Evolutionary conservation across 2,797 vertebrate species (phyloP).

Genomic region (Smutsia temminckii): DNA sequence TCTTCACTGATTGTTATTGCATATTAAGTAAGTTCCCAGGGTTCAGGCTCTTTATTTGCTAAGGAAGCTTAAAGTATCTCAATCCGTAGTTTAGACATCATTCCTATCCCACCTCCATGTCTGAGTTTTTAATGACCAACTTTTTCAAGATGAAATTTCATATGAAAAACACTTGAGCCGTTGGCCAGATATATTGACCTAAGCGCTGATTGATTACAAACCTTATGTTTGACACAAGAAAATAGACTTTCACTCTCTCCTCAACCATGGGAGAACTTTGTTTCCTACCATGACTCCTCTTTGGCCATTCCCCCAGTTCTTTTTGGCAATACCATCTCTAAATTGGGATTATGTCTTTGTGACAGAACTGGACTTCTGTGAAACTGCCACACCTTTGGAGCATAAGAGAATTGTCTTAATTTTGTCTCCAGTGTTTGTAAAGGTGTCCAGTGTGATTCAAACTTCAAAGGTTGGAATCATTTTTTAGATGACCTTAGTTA

Average conservation of each 20-base stretch:
- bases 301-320: neutral
- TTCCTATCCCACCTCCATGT: rapidly evolving
- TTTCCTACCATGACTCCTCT: neutral
- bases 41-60: neutral
- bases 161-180: neutral
- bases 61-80: neutral
- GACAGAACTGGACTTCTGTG: neutral
- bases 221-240: neutral
- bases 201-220: conserved; percentile 40
- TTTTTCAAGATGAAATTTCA: conserved; percentile 35
- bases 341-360: neutral
- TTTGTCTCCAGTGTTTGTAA: neutral
- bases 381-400: neutral
- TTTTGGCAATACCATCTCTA: neutral
- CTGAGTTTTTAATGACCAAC: conserved; percentile 19
- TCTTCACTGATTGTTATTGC: neutral
- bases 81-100: conserved; percentile 15
- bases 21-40: neutral
- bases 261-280: neutral
- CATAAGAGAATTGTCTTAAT: neutral
- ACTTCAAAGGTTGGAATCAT: conserved; percentile 8
- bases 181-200: neutral
- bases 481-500: neutral
- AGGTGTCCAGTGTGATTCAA: neutral
- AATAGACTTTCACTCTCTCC: neutral